These are phyloP conservation scores for Perithous albicinctus DNA, from an alignment of 2,888 invertebrate species.

Conservation along the genomic window DNA sequence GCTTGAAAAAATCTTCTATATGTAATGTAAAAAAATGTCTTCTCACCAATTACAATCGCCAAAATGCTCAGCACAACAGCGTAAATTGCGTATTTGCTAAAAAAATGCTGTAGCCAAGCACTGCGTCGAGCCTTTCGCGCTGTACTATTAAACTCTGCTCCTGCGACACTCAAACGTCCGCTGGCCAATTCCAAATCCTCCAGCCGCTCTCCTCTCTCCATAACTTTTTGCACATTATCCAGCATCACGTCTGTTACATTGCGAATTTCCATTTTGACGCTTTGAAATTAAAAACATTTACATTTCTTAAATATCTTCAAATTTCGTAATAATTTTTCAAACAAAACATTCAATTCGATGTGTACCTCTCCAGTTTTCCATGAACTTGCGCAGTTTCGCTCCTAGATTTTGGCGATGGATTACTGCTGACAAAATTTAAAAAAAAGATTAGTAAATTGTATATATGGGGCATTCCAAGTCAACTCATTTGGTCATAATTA, in stretches of 20 bases:
- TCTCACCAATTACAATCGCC: slow-evolving; percentile 80
- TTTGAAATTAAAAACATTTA: slow-evolving; percentile 62
- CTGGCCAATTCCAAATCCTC: slow-evolving; percentile 83
- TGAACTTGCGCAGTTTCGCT: slow-evolving; percentile 64
- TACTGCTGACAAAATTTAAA: neutral
- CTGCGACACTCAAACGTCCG: slow-evolving; percentile 79
- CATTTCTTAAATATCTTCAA: neutral
- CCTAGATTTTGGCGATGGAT: slow-evolving; percentile 72
- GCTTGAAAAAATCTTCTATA: neutral
- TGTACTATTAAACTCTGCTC: slow-evolving; percentile 81
- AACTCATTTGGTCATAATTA: too few relatives aligned
- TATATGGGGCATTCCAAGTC: too few relatives aligned
- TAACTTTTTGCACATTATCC: slow-evolving; percentile 82
- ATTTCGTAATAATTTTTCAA: slow-evolving; percentile 28
- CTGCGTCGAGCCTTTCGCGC: slow-evolving; percentile 79
- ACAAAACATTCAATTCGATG: slow-evolving; percentile 8
- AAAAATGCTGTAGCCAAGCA: slow-evolving; percentile 82
- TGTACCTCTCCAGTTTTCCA: slow-evolving; percentile 76
- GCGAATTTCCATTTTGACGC: slow-evolving; percentile 82
- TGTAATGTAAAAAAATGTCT: neutral
- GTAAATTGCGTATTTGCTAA: slow-evolving; percentile 77
- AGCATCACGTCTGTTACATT: slow-evolving; percentile 84
- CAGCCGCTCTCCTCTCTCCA: slow-evolving; percentile 83
- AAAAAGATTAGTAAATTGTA: neutral
- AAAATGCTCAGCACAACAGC: slow-evolving; percentile 74